Conservation (phyloP, 2,113 vertebrate species). For the Illadopsis cleaveri region DNA sequence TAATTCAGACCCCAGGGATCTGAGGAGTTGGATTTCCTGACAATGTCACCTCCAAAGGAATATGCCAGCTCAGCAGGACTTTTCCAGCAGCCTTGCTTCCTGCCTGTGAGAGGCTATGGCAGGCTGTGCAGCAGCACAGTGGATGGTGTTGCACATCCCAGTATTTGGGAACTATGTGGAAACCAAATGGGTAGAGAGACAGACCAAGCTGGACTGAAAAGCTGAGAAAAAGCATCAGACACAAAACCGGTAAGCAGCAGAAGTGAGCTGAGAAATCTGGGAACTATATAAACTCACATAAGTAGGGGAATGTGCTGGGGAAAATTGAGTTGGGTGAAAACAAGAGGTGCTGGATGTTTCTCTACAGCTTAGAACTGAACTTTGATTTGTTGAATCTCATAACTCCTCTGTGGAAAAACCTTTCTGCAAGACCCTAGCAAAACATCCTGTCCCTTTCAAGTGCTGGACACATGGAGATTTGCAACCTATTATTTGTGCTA, state of each 20-base stretch:
- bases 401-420: neutral
- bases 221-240: neutral
- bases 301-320: neutral
- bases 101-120: neutral
- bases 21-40: neutral
- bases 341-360: neutral
- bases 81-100: neutral
- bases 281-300: accelerated
- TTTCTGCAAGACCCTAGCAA: neutral
- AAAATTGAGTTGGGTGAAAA: accelerated
- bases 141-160: neutral
- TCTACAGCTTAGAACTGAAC: neutral
- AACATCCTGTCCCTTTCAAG: neutral
- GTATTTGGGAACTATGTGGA: neutral
- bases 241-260: neutral
- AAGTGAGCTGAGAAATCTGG: neutral
- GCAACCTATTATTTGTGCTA: constrained; percentile 12
- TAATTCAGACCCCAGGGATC: neutral
- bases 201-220: neutral
- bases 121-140: neutral
- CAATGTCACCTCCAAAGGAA: neutral
- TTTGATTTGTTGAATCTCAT: neutral
- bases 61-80: neutral
- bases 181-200: neutral
- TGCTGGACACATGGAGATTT: neutral